phyloP scores from a whole-genome alignment of 2,113 vertebrate species.

The Cromileptes altivelis region DNA sequence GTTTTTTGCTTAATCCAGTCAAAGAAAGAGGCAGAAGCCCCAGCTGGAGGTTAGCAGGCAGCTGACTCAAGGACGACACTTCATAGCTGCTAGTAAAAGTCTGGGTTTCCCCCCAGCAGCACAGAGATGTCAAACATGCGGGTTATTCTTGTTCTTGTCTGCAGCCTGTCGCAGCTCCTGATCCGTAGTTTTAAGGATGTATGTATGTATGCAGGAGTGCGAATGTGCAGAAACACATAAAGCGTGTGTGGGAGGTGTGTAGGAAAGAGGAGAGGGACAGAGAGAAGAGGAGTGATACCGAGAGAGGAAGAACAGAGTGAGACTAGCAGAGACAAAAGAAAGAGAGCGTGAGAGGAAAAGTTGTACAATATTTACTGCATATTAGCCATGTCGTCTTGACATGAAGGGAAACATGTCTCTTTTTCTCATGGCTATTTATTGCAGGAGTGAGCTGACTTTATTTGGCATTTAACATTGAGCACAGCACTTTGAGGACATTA shows the following conservation, averaged over 20 bases:
- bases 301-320: constrained; percentile 29
- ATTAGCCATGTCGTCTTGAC: constrained; percentile 15
- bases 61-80: not conserved
- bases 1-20: constrained; percentile 26
- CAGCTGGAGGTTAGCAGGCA: not conserved
- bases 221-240: constrained; percentile 76
- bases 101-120: not conserved
- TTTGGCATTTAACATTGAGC: not conserved
- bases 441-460: not conserved
- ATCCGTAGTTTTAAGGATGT: constrained; percentile 35
- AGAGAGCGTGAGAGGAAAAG: not conserved
- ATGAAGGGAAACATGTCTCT: not conserved
- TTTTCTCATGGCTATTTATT: not conserved
- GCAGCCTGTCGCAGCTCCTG: constrained; percentile 30
- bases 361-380: constrained; percentile 6
- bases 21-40: constrained; percentile 8
- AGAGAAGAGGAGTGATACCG: constrained; percentile 51
- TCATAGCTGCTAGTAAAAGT: not conserved
- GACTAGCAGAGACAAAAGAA: constrained; percentile 27
- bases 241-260: constrained; percentile 77
- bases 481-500: not conserved
- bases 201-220: constrained; percentile 48
- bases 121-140: constrained; percentile 20
- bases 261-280: constrained; percentile 61
- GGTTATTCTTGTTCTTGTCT: constrained; percentile 35